Base-by-base conservation (phyloP, 2,113 vertebrate genomes). In the Phyllostomus discolor region DNA sequence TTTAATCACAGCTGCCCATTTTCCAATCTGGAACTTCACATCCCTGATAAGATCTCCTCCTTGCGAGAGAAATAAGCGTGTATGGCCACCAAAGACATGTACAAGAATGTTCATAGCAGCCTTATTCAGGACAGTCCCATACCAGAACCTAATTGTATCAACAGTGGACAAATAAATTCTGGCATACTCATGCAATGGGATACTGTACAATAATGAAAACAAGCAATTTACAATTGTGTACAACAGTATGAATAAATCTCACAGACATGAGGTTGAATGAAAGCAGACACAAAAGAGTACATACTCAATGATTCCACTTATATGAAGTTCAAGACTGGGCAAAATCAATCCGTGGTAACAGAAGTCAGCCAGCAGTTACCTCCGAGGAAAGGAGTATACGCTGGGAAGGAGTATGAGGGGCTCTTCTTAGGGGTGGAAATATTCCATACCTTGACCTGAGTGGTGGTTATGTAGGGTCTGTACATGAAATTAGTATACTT, bases 261-360 rank as follows among this genome's bases (percentile, higher is more conserved):
- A 88, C 46, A 94, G 88, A 67, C 52, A 87, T n/a, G 73, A 67
- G 70, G n/a, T 52, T 93, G 35, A 95, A 93, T 81, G 66, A 93
- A 83, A 95, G 76, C 41, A 96, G 38, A 87, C 31, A 84, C 57
- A 84, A 86, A 91, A 88, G 35, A 59, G 31, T 35, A 76, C 11
- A 87, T 26, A 59, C 11, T 59, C 43, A 48, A 48, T 79, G 26
- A 81, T 80, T 80, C 76, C 38, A 52, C 78, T 93, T 52, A 88
- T 46, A 46, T 35, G 48, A 89, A 82, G 41, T 22, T 85, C 90
- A 92, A 92, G 38, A 93, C 85, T 46, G 62, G 38, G 22, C 28
- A 82, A 86, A 64, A 70, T n/a, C 86, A 88, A 88, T 31, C 33
- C 92, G 87, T 31, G 17, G 52, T 91, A 82, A 78, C 2, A 69